Evolutionary conservation across 2,113 vertebrate species (phyloP).

Genomic region (Pseudorasbora parva): DNA sequence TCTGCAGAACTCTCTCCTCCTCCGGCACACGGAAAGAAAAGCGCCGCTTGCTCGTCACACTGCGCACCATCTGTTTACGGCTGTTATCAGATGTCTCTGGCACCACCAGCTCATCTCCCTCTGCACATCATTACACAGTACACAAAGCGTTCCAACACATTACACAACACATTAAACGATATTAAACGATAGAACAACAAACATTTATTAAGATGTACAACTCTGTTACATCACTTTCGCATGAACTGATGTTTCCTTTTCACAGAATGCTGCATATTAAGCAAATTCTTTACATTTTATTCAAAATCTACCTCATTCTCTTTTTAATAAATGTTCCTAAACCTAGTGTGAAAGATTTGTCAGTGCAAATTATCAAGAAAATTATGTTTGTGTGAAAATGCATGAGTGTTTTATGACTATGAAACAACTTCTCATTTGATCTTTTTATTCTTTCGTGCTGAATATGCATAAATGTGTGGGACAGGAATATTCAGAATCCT

Average conservation of each 20-base stretch:
- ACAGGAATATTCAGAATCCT: neutral
- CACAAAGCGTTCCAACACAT: neutral
- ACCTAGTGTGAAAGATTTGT: too few relatives aligned
- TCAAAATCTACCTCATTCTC: neutral
- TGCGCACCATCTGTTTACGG: slow-evolving; percentile 97
- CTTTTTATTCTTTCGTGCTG: neutral
- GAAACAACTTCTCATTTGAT: neutral
- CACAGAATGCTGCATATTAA: neutral
- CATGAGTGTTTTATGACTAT: neutral
- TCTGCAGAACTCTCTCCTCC: slow-evolving; percentile 94
- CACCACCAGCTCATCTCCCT: slow-evolving; percentile 96
- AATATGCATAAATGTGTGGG: neutral
- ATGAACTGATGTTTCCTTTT: neutral
- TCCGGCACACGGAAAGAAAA: slow-evolving; percentile 96
- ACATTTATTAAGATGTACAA: neutral
- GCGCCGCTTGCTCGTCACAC: slow-evolving; percentile 94
- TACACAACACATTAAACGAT: slow-evolving; percentile 3
- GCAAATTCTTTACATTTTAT: neutral
- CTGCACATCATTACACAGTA: slow-evolving; percentile 70
- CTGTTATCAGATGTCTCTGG: slow-evolving; percentile 98
- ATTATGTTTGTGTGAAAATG: neutral
- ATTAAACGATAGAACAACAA: neutral
- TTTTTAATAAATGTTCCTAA: neutral
- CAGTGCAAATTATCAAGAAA: neutral
- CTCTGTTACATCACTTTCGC: neutral